Evolutionary conservation across 37 sponge, comb jelly and placozoan species (phyloP).

Genomic region (Lycopodina hypogea): DNA sequence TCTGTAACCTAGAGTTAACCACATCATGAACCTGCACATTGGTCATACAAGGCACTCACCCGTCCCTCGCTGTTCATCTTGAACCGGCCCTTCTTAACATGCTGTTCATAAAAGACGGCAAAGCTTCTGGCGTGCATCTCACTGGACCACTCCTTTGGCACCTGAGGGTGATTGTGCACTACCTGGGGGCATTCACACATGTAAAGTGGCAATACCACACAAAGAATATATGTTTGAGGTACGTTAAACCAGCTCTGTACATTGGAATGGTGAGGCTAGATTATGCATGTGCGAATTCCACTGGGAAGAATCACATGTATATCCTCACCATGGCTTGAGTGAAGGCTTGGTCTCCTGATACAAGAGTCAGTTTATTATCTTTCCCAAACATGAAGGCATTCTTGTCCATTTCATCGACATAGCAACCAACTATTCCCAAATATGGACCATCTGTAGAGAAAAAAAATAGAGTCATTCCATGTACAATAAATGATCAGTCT

Average conservation of each 20-base stretch:
- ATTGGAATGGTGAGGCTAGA: neutral
- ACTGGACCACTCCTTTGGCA: conserved; percentile 44
- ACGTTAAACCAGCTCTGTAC: neutral
- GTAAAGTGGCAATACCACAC: neutral
- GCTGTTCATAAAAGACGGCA: conserved; percentile 43
- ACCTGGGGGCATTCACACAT: conserved; percentile 3
- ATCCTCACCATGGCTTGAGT: conserved; percentile 46
- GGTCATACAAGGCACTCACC: conserved; percentile 6
- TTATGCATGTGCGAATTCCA: no score
- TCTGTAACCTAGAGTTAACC: neutral
- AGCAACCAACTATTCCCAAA: conserved; percentile 29
- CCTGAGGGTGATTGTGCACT: conserved; percentile 37
- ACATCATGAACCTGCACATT: neutral
- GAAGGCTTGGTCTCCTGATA: conserved; percentile 43
- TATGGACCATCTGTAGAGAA: conserved; percentile 23
- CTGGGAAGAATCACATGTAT: no score
- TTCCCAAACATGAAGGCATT: conserved; percentile 33
- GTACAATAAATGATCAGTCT: neutral
- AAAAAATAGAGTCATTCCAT: neutral
- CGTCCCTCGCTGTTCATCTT: conserved; percentile 49
- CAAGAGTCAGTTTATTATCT: conserved; percentile 24
- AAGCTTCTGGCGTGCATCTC: conserved; percentile 39
- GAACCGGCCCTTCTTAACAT: conserved; percentile 44
- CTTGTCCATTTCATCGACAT: conserved; percentile 30
- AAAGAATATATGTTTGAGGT: neutral